Evolutionary conservation across 2,888 invertebrate species (phyloP), one percentile per base, ranked within the genome.

Genomic region (Lasioglossum villosulum): DNA sequence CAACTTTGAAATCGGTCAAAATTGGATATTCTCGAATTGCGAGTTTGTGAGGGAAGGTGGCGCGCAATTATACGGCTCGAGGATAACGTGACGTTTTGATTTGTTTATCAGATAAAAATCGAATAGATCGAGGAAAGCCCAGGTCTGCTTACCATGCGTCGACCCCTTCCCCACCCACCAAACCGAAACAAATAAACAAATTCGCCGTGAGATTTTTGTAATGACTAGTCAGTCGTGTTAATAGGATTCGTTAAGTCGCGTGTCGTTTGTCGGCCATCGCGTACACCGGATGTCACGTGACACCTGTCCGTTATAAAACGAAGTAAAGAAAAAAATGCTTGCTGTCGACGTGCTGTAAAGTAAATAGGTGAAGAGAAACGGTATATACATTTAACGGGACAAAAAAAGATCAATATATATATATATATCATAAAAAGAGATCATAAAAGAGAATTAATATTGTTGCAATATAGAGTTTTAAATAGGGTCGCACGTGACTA

Each of bases 381-480:
- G 39, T 82, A 83, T 75, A 82, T 74, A 77, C 72, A 80, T 34
- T 86, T 85, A 84, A 89, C 85, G 82, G 72, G 75, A 27, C 75
- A 59, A 75, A 71, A 74, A 34, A 23, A n/a, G n/a, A 84, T 59
- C 73, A n/a, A n/a, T 80, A 80, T 81, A 81, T 52, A 86, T 76
- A 82, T 89, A n/a, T 52, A 52, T 52, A 52, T 56, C n/a, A 56
- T 56, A 56, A 77, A 75, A 84, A 68, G 81, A 83, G 72, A 63
- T 63, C 79, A 83, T 70, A 83, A 73, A 70, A 84, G 82, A 86
- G 48, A 82, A 89, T 82, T 84, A 87, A 90, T 75, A 87, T 92
- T 90, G 90, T 92, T 91, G 90, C 90, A 89, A 90, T 89, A 87
- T 90, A 92, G 88, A 85, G 45, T 83, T 88, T 52, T 90, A 92